Conservation (phyloP, 2,113 vertebrate species). For the Alexandromys fortis region DNA sequence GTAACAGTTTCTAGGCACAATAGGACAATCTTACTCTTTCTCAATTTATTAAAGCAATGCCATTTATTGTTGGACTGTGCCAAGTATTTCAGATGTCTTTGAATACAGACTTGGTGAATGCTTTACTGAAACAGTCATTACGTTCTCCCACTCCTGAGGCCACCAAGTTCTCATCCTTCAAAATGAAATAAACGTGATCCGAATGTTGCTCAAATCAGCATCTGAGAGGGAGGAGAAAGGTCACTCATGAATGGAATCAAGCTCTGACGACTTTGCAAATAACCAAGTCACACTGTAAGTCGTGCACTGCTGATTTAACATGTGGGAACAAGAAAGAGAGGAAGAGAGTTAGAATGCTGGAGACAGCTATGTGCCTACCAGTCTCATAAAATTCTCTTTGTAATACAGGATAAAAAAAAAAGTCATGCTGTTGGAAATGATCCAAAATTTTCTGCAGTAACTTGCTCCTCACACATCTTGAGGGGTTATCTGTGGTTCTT, state of each 20-base stretch:
- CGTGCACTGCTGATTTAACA: constrained; percentile 66
- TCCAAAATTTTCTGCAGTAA: constrained; percentile 39
- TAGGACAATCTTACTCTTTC: constrained; percentile 69
- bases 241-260: constrained; percentile 77
- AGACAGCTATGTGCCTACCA: constrained; percentile 58
- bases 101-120: constrained; percentile 72
- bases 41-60: constrained; percentile 72
- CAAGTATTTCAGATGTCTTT: constrained; percentile 77
- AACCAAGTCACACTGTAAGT: constrained; percentile 73
- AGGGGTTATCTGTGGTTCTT: constrained; percentile 8
- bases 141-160: constrained; percentile 73
- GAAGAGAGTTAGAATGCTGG: constrained; percentile 53
- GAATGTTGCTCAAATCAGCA: constrained; percentile 77
- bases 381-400: constrained; percentile 72
- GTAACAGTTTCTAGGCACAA: constrained; percentile 77
- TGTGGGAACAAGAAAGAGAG: constrained; percentile 77
- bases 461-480: neutral
- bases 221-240: constrained; percentile 79
- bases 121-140: constrained; percentile 70
- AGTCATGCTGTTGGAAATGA: constrained; percentile 35
- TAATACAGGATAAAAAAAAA: constrained; percentile 66
- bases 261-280: constrained; percentile 67
- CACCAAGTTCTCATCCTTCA: constrained; percentile 69
- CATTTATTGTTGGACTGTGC: constrained; percentile 74
- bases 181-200: constrained; percentile 67